These are phyloP conservation scores for Desoria tigrina DNA, from an alignment of 2,888 invertebrate species.

Conservation along the genomic window DNA sequence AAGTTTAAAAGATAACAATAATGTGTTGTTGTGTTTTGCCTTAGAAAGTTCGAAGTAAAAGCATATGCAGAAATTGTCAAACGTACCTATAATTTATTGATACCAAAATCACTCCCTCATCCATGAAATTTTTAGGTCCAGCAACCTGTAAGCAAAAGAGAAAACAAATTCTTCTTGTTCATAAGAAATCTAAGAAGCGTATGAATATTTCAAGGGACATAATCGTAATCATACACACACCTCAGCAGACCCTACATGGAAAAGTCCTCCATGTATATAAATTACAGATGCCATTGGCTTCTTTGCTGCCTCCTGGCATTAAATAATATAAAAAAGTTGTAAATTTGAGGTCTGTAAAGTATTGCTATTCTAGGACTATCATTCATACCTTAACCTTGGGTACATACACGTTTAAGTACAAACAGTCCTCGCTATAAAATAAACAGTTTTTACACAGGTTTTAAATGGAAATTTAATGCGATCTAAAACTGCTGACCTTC, in stretches of 20 bases:
- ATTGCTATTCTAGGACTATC: not conserved
- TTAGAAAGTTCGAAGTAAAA: too few species aligned
- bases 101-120: constrained; percentile 36
- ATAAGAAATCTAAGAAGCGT: too few species aligned
- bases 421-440: constrained; percentile 32
- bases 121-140: constrained; percentile 29
- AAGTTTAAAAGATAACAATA: too few species aligned
- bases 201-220: too few species aligned
- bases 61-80: too few species aligned
- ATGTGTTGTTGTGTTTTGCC: too few species aligned
- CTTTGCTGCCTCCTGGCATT: not conserved
- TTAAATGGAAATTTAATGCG: too few species aligned
- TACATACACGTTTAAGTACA: constrained; percentile 25
- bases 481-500: not conserved
- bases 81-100: constrained; percentile 33
- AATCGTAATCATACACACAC: too few species aligned
- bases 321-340: not conserved
- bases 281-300: constrained; percentile 20
- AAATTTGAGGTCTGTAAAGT: not conserved
- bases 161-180: too few species aligned
- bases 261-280: constrained; percentile 31
- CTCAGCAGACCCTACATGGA: not conserved
- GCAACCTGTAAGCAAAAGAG: too few species aligned
- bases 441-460: too few species aligned
- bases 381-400: constrained; percentile 32